A percentile compares a stretch with the other conserved stretches of the same genome.
Conservation (phyloP, 2,113 vertebrate species). For the Uria lomvia region DNA sequence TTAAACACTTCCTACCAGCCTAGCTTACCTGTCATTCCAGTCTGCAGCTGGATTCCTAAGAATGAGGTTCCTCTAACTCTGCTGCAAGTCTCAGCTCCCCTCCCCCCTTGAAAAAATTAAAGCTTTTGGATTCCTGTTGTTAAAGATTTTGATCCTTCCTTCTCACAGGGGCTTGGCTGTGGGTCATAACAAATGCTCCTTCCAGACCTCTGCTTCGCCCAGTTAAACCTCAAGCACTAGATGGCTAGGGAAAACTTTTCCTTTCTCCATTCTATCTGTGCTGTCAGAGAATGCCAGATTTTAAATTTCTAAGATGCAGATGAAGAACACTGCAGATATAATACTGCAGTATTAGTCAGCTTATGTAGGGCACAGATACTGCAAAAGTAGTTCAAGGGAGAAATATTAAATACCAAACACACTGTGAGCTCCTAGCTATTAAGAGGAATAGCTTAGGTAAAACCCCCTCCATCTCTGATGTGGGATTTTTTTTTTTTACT, state of each 20-base stretch:
- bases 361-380: slow-evolving; percentile 38
- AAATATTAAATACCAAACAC: slow-evolving; percentile 17
- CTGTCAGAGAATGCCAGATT: background rate
- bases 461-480: background rate
- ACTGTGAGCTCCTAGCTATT: background rate
- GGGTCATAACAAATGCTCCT: background rate
- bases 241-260: background rate
- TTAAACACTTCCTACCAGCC: background rate
- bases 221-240: background rate
- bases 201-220: background rate
- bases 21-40: background rate
- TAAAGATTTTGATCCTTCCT: background rate
- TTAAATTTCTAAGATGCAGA: slow-evolving; percentile 4
- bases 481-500: background rate
- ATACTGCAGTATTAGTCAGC: slow-evolving; percentile 60
- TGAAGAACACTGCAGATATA: slow-evolving; percentile 46
- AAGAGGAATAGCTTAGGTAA: background rate
- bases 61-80: background rate
- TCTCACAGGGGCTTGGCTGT: background rate
- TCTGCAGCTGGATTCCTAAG: background rate
- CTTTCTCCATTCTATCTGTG: background rate
- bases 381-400: slow-evolving; percentile 40
- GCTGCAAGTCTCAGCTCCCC: background rate
- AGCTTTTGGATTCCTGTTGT: background rate
- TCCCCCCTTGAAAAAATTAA: background rate